A percentile compares a stretch with the other conserved stretches of the same genome.
These are phyloP conservation scores for Epinephelus cyanopodus DNA, from an alignment of 2,113 vertebrate genomes.

Conservation along the genomic window DNA sequence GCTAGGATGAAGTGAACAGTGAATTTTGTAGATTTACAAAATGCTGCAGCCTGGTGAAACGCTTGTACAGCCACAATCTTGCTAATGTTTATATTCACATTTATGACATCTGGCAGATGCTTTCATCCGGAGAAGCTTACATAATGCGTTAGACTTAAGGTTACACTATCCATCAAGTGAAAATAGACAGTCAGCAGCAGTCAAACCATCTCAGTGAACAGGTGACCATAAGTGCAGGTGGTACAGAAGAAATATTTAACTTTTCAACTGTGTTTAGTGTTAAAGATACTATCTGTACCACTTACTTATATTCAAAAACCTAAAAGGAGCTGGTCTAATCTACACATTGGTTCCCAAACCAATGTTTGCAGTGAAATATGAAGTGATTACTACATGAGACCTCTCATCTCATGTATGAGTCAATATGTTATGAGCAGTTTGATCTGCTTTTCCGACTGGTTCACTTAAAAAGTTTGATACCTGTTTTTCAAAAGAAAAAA, in stretches of 20 bases:
- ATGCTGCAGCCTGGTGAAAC: constrained; percentile 2
- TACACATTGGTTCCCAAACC: no score
- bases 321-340: not conserved
- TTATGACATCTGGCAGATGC: constrained; percentile 13
- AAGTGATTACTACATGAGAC: not conserved
- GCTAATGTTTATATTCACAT: constrained; percentile 14
- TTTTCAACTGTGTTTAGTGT: not conserved
- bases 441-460: not conserved
- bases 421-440: not conserved
- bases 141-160: constrained; percentile 6
- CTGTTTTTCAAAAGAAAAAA: not conserved
- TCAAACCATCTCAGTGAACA: not conserved
- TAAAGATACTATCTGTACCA: not conserved
- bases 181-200: not conserved
- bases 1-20: constrained; percentile 3
- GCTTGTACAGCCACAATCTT: constrained; percentile 6
- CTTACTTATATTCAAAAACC: no score
- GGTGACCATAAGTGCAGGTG: not conserved
- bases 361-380: no score
- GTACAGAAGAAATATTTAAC: not conserved
- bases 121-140: not conserved
- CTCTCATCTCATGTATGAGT: not conserved
- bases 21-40: constrained; percentile 17
- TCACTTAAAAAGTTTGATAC: not conserved
- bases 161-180: not conserved